A percentile compares a stretch with the other conserved stretches of the same genome.
Evolutionary conservation across 2,797 vertebrate species (phyloP).

Genomic region (Petrocephalus sullivani): DNA sequence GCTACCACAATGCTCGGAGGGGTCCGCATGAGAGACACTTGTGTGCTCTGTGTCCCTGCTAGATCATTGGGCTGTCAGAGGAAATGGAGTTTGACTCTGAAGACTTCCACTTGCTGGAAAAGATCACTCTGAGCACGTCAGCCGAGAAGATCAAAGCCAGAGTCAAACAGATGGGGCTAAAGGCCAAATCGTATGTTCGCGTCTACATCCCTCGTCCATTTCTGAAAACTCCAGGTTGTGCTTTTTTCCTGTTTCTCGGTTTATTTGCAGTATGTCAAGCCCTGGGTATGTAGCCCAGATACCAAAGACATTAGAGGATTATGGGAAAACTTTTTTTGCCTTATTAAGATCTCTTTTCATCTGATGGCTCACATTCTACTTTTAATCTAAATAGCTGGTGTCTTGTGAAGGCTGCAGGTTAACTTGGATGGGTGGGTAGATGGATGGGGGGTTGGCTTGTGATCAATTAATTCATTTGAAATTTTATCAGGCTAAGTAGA

Average conservation of each 20-base stretch:
- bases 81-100: constrained; percentile 72
- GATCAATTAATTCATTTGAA: not conserved
- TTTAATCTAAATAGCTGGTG: not conserved
- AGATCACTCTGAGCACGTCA: constrained; percentile 71
- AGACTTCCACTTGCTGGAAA: constrained; percentile 88
- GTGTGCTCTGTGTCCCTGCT: constrained; percentile 33
- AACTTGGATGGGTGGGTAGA: not conserved
- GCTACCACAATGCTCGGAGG: not conserved
- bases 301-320: too few species aligned
- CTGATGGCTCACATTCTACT: too few species aligned
- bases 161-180: constrained; percentile 76
- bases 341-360: too few species aligned
- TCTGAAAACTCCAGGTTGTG: not conserved
- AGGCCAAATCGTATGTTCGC: constrained; percentile 71
- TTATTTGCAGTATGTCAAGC: not conserved
- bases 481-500: not conserved
- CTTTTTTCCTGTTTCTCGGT: not conserved
- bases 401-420: not conserved
- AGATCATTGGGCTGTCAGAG: constrained; percentile 80
- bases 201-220: not conserved
- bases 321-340: too few species aligned
- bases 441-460: not conserved
- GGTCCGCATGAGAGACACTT: constrained; percentile 16
- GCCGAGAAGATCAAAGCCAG: constrained; percentile 77
- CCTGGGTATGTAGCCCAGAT: too few species aligned